Evolutionary conservation across 35 echinoderm and acorn worm species (phyloP), one percentile per base, ranked within the genome.

Genomic region (Acanthaster planci): DNA sequence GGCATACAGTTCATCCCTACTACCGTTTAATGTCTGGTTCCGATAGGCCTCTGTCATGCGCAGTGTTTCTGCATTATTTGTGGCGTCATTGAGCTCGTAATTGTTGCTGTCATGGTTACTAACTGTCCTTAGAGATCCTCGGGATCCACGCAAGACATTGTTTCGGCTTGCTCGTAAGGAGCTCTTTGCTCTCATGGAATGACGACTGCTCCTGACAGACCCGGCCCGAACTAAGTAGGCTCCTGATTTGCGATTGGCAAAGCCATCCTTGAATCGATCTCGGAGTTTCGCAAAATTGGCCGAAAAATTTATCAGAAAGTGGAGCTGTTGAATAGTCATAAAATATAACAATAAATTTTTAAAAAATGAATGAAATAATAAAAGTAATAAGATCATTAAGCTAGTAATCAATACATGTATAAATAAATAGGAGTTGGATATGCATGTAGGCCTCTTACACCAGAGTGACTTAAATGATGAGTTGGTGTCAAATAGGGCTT

Each of bases 261-360:
- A 91, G 1, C 93, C 93, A 38, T 87, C 89, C 76, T 95, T 95
- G 76, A 95, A 95, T 38, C 93, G 72, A 32, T 95, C 89, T 8
- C 93, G 84, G 16, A 95, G 89, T 42, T 95, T 95, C 51, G 93
- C 93, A 87, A 91, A 95, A 81, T 95, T 95, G 38, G 93, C 93
- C 0, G 88, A 78, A 38, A 84, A 91, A 59, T 95, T 95, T 7
- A 95, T 77, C 27, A 95, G 76, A 55, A 84, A 95, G 51, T 91
- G 89, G 16, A 95, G 16, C 93, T 95, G 40, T 76, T 72, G 78
- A 47, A 47, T 47, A 47, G 4, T 47, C 42, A 47, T 47, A 47
- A 47, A 47, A 47, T n/a, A n/a, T n/a, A n/a, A n/a, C n/a, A n/a
- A n/a, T n/a, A n/a, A n/a, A n/a, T n/a, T n/a, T n/a, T n/a, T n/a